Conservation (phyloP, 2,888 invertebrate genomes). For the Eupithecia insigniata region DNA sequence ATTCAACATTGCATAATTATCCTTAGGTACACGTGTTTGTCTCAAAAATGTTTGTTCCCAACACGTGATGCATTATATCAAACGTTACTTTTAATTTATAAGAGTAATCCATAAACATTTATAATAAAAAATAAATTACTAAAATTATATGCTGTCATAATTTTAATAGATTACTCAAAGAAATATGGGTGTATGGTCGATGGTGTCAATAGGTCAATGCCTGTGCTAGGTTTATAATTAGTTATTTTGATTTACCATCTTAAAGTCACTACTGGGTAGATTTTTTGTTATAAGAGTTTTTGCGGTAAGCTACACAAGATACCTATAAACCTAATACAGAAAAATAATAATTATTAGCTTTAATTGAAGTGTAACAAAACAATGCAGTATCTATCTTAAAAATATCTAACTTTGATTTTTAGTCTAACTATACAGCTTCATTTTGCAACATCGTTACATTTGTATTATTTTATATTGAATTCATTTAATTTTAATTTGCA, state of each 20-base stretch:
- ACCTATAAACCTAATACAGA: not conserved
- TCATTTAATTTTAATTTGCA: no score
- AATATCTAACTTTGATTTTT: not conserved
- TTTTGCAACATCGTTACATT: not conserved
- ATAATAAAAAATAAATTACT: not conserved
- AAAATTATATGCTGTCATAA: conserved; percentile 5
- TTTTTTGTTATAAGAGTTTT: not conserved
- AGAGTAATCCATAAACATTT: not conserved
- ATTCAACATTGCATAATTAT: not conserved
- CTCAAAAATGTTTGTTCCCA: not conserved
- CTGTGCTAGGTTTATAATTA: not conserved
- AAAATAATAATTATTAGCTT: not conserved
- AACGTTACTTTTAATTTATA: not conserved
- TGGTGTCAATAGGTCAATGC: conserved; percentile 10
- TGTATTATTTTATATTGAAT: not conserved
- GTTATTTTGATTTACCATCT: not conserved
- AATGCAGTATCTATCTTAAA: not conserved
- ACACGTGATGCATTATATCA: not conserved
- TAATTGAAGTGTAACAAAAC: not conserved
- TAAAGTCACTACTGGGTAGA: not conserved
- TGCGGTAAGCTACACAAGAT: not conserved
- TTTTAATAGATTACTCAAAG: not conserved
- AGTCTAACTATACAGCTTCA: not conserved
- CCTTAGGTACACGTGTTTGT: not conserved
- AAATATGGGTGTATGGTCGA: not conserved